A percentile compares a stretch with the other conserved stretches of the same genome.
Evolutionary conservation across 1,140 invertebrate species (phyloP).

Genomic region (Cecropterus lyciades): DNA sequence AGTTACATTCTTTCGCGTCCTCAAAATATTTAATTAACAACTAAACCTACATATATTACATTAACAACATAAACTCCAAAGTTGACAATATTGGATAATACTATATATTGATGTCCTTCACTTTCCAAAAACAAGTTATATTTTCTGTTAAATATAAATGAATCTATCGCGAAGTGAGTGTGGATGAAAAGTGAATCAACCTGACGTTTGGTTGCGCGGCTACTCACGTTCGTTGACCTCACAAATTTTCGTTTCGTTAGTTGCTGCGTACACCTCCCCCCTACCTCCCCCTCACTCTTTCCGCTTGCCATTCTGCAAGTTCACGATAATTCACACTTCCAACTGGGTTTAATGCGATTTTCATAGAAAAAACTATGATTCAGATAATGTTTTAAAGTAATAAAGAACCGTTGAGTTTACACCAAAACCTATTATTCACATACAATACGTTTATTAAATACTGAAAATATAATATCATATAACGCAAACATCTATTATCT

Average conservation of each 20-base stretch:
- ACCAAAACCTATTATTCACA: background rate
- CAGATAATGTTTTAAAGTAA: background rate
- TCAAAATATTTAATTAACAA: too few species aligned
- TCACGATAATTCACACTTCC: slow-evolving; percentile 60
- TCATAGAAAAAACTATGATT: slow-evolving; percentile 25
- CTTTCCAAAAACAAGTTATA: slow-evolving; percentile 40
- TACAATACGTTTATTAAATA: background rate
- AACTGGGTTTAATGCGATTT: slow-evolving; percentile 42
- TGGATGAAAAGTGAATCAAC: slow-evolving; percentile 83
- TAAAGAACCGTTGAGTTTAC: background rate
- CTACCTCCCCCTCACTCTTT: slow-evolving; percentile 36
- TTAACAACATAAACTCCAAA: background rate
- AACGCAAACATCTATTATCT: slow-evolving; percentile 15
- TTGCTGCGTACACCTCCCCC: slow-evolving; percentile 53
- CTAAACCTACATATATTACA: too few species aligned
- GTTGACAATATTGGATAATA: slow-evolving; percentile 20
- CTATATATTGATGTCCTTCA: slow-evolving; percentile 34
- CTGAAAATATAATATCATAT: slow-evolving; percentile 11
- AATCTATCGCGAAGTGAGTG: slow-evolving; percentile 68
- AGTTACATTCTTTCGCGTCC: too few species aligned
- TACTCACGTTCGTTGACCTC: slow-evolving; percentile 77
- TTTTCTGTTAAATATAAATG: slow-evolving; percentile 47
- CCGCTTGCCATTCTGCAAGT: slow-evolving; percentile 59
- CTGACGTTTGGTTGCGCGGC: slow-evolving; percentile 75
- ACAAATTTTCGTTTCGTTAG: slow-evolving; percentile 83